Evolutionary conservation across 1,140 invertebrate genomes (phyloP).

Genomic region (Campodea augens): DNA sequence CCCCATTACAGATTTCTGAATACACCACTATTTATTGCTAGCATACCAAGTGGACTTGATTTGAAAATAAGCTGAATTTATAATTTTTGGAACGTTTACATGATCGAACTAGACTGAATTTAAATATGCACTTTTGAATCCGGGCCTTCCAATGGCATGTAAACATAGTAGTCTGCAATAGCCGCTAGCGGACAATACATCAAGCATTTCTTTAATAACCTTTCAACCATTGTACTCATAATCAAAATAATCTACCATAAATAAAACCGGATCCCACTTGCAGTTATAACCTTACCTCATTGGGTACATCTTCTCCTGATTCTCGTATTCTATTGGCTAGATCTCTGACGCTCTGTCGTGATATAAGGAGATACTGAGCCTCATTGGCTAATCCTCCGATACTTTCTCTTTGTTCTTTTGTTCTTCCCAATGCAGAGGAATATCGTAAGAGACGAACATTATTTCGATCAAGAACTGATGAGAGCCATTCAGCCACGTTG

Average conservation of each 20-base stretch:
- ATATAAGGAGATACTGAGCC: slow-evolving; percentile 71
- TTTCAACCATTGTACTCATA: slow-evolving; percentile 10
- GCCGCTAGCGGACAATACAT: no score
- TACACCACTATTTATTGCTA: no score
- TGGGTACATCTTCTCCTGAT: slow-evolving; percentile 27
- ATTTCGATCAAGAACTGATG: slow-evolving; percentile 35
- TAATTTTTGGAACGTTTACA: no score
- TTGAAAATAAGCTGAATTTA: no score
- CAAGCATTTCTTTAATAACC: not conserved
- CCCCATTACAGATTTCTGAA: no score
- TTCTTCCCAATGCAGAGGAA: slow-evolving; percentile 23
- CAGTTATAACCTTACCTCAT: slow-evolving; percentile 35
- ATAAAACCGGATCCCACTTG: slow-evolving; percentile 50
- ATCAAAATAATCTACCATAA: slow-evolving; percentile 24
- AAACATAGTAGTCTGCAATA: no score
- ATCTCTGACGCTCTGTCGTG: slow-evolving; percentile 49
- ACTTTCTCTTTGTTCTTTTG: slow-evolving; percentile 11
- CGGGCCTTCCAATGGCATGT: no score
- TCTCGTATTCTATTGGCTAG: slow-evolving; percentile 36
- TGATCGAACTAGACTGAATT: no score
- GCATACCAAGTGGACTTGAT: no score
- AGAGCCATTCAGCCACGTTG: slow-evolving; percentile 54
- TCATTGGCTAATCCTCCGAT: slow-evolving; percentile 57
- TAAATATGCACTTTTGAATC: no score
- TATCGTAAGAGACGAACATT: slow-evolving; percentile 50